Base-by-base conservation (phyloP, 2,797 vertebrate genomes). In the Sternarchorhynchus goeldii region DNA sequence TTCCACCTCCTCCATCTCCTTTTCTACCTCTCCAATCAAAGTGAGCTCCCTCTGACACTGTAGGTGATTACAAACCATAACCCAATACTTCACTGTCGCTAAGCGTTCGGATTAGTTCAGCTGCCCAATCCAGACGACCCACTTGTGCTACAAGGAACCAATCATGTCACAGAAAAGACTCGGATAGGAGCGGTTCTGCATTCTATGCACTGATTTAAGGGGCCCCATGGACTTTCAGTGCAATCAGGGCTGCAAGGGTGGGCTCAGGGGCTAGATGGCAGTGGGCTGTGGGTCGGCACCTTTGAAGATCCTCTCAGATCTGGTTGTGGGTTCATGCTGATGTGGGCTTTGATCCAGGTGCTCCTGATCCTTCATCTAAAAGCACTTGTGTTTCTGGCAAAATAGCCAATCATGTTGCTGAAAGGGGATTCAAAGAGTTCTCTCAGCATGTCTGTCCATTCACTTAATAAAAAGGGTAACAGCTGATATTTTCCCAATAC, bases 71-170 rank as follows among this genome's bases (percentile, higher is more conserved):
- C 25, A 75, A 55, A 58, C 65, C 59, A 53, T 68, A 75, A 32
- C 56, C 64, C 74, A 64, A 75, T 75, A 65, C 60, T 58, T 69
- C 81, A 89, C 84, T 90, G 88, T 85, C 76, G 84, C 85, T 79
- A 76, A 79, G 77, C 82, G 90, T 90, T 83, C 76, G 88, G 83
- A 85, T 89, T 89, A 78, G 90, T 92, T 93, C 85, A 79, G 80
- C 39, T 31, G 75, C 25, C n/a, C 36, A 55, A 76, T 82, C 82
- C 85, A 87, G 90, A 88, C 73, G 82, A 85, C 82, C 73, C 63
- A 79, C 85, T 87, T 87, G 85, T 78, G 72, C 65, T 78, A 67
- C 66, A 10, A 75, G 3, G 21, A 70, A 25, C 64, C 59, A 78
- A 70, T 74, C 64, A 69, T 57, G 5, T 39, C 60, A 57, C 7